Evolutionary conservation across 2,888 invertebrate species (phyloP).

Genomic region (Liopterus haemorrhoidalis): DNA sequence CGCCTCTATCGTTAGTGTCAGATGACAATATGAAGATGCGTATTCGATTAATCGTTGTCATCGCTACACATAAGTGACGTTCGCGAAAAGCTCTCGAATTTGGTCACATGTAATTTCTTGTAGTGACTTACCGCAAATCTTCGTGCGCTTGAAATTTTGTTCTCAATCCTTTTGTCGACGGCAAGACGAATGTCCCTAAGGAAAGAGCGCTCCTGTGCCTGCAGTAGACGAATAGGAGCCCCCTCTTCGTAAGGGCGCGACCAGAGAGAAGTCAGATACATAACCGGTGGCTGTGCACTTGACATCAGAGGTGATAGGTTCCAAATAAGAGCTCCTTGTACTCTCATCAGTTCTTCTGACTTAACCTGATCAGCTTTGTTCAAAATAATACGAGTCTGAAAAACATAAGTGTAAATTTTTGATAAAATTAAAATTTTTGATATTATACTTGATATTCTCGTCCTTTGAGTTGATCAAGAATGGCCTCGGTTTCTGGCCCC

Average conservation of each 20-base stretch:
- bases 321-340: constrained; percentile 92
- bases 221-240: constrained; percentile 73
- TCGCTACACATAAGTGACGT: too few relatives aligned
- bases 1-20: too few relatives aligned
- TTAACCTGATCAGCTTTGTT: constrained; percentile 93
- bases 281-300: constrained; percentile 85
- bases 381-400: constrained; percentile 79
- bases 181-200: constrained; percentile 79
- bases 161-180: constrained; percentile 83
- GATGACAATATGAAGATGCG: too few relatives aligned
- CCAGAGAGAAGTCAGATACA: constrained; percentile 88
- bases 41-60: too few relatives aligned
- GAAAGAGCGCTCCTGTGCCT: constrained; percentile 84
- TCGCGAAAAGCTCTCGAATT: too few relatives aligned
- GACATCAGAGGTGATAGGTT: constrained; percentile 95
- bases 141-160: constrained; percentile 89
- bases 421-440: background rate
- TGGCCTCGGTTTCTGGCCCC: constrained; percentile 90
- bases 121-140: constrained; percentile 92
- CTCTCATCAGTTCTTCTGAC: constrained; percentile 86
- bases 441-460: constrained; percentile 73
- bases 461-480: constrained; percentile 90
- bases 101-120: too few relatives aligned
- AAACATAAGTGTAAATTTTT: constrained; percentile 16
- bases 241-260: constrained; percentile 76